These are phyloP conservation scores for Machaerirhynchus nigripectus DNA, from an alignment of 2,113 vertebrate species.

Conservation along the genomic window DNA sequence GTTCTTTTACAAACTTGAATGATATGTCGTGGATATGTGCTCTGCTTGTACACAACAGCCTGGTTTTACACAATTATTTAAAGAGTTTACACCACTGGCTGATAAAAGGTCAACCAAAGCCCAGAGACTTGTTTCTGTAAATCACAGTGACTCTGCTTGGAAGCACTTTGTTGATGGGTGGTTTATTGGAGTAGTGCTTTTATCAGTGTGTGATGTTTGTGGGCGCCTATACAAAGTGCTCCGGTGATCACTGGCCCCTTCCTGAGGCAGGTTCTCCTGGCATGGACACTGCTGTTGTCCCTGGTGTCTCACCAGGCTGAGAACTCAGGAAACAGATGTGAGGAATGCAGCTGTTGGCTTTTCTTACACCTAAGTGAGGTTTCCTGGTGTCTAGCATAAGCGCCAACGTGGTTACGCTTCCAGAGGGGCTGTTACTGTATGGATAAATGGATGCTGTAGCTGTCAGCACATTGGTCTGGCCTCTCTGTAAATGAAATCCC, in stretches of 20 bases:
- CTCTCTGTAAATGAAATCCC: neutral
- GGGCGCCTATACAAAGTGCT: neutral
- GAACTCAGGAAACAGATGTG: neutral
- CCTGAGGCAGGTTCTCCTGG: neutral
- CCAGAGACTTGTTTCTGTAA: neutral
- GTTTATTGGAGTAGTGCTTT: neutral
- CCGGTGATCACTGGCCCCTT: neutral
- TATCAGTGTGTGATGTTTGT: neutral
- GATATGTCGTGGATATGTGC: neutral
- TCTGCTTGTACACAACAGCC: neutral
- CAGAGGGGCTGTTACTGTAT: neutral
- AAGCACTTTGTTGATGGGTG: neutral
- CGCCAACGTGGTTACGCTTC: neutral
- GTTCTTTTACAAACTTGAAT: constrained; percentile 17
- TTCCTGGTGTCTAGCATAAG: neutral
- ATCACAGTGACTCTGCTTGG: neutral
- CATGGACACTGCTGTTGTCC: neutral
- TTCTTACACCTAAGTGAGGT: neutral
- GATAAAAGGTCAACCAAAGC: constrained; percentile 19
- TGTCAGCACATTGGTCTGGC: neutral
- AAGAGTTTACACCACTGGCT: neutral
- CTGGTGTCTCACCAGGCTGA: neutral
- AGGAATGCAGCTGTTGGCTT: neutral
- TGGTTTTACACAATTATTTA: neutral
- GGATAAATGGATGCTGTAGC: neutral